Conservation (phyloP, 1,140 invertebrate species). For the Nymphalis io region DNA sequence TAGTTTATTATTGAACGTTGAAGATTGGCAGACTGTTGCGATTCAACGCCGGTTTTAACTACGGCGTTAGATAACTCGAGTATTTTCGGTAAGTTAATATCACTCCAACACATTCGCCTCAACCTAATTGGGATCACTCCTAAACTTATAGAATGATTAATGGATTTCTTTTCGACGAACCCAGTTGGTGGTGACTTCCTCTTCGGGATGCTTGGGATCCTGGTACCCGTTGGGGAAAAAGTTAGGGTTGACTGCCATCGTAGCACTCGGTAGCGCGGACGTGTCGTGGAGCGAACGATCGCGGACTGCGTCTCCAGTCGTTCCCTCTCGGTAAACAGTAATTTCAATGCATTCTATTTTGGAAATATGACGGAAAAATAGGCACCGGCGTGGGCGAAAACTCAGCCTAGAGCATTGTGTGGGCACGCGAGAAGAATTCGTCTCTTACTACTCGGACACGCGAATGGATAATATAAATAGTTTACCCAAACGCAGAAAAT, state of each 20-base stretch:
- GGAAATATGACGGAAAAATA: slow-evolving; percentile 76
- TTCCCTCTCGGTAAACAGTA: slow-evolving; percentile 70
- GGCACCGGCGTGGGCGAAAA: slow-evolving; percentile 66
- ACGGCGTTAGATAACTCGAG: slow-evolving; percentile 13
- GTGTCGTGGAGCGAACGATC: slow-evolving; percentile 64
- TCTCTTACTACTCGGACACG: slow-evolving; percentile 38
- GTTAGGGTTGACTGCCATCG: slow-evolving; percentile 72
- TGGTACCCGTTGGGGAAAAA: slow-evolving; percentile 78
- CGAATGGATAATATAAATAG: slow-evolving; percentile 15
- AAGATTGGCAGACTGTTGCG: slow-evolving; percentile 25
- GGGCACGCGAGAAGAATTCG: slow-evolving; percentile 42
- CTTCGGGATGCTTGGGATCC: slow-evolving; percentile 75
- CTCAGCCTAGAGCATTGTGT: slow-evolving; percentile 63
- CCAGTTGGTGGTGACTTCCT: slow-evolving; percentile 75
- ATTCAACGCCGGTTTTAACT: slow-evolving; percentile 19
- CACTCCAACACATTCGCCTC: slow-evolving; percentile 10
- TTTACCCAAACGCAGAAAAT: slow-evolving; percentile 5
- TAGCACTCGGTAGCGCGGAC: slow-evolving; percentile 58
- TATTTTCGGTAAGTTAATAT: slow-evolving; percentile 8
- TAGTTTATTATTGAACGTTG: slow-evolving; percentile 44
- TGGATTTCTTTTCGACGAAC: slow-evolving; percentile 55
- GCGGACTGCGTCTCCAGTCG: slow-evolving; percentile 73
- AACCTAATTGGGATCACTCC: slow-evolving; percentile 1
- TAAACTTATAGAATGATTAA: slow-evolving; percentile 4
- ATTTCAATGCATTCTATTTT: slow-evolving; percentile 79